phyloP scores from a whole-genome alignment of 2,888 invertebrate species.

The Criorhina ranunculi region DNA sequence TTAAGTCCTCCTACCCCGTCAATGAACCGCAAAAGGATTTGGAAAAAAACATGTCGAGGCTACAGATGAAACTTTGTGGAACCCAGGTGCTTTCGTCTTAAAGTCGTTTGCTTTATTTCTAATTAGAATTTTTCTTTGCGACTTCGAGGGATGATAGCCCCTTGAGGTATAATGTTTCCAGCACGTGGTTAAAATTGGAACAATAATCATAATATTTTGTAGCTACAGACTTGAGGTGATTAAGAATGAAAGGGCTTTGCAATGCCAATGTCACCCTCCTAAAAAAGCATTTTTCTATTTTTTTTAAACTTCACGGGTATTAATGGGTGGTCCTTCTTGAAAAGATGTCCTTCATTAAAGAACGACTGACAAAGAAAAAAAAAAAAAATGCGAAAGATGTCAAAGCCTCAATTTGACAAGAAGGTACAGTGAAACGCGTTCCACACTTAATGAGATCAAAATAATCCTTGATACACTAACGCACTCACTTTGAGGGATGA shows the following conservation, averaged over 20 bases:
- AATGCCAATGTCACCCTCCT: conserved; percentile 14
- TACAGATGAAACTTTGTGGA: conserved; percentile 1
- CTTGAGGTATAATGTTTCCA: conserved; percentile 59
- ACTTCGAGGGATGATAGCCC: conserved; percentile 20
- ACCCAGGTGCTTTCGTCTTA: conserved; percentile 62
- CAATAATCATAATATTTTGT: conserved; percentile 71
- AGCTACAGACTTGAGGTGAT: background rate
- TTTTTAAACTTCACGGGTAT: conserved; percentile 47
- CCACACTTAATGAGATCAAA: conserved; percentile 75
- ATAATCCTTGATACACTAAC: conserved; percentile 66
- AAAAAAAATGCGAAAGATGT: conserved; percentile 29
- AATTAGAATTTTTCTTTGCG: conserved; percentile 41
- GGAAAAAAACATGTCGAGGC: conserved; percentile 12
- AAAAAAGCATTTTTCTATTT: too few relatives aligned
- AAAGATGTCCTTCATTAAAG: conserved; percentile 76
- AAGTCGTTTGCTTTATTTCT: conserved; percentile 46
- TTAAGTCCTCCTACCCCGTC: conserved; percentile 2
- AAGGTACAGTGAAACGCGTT: conserved; percentile 20
- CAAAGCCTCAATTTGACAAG: conserved; percentile 66
- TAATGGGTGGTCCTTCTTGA: conserved; percentile 50
- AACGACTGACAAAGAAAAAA: conserved; percentile 30
- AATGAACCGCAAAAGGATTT: conserved; percentile 47
- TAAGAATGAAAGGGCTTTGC: background rate
- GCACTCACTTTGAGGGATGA: conserved; percentile 67
- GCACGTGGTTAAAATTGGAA: conserved; percentile 65